Conservation (phyloP, 2,113 vertebrate genomes). For the Sylvia atricapilla region DNA sequence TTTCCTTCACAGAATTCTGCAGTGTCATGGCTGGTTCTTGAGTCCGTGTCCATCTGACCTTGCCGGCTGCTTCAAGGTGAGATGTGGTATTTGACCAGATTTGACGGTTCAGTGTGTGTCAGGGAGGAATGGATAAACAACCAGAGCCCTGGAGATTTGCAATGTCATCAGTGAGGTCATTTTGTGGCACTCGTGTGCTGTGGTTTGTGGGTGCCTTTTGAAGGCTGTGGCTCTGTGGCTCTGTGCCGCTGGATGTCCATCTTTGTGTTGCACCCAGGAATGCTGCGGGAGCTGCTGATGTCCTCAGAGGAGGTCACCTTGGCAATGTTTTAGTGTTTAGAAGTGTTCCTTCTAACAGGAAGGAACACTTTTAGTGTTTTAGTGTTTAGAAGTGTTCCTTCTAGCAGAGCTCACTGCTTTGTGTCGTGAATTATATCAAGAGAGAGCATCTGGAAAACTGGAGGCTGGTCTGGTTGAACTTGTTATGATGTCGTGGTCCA, state of each 20-base stretch:
- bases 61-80: not conserved
- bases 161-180: not conserved
- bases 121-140: not conserved
- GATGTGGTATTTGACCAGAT: not conserved
- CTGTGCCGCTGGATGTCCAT: not conserved
- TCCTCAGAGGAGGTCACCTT: not conserved
- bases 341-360: not conserved
- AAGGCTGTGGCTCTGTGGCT: too few species aligned
- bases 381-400: rapidly evolving
- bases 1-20: not conserved
- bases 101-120: too few species aligned
- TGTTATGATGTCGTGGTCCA: not conserved
- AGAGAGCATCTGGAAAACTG: not conserved
- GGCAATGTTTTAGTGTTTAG: rapidly evolving
- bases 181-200: rapidly evolving
- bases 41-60: not conserved
- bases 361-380: too few species aligned
- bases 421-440: not conserved
- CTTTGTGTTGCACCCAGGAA: not conserved
- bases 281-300: not conserved
- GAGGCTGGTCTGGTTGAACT: not conserved
- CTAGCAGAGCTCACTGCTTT: not conserved
- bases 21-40: not conserved
- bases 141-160: too few species aligned
- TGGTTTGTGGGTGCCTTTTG: not conserved